Percentiles rank a stretch among this genome's conserved stretches.
These are phyloP conservation scores for Hydrozoanthus tunicans DNA, from an alignment of 64 coral and sea anemone species.

Conservation along the genomic window DNA sequence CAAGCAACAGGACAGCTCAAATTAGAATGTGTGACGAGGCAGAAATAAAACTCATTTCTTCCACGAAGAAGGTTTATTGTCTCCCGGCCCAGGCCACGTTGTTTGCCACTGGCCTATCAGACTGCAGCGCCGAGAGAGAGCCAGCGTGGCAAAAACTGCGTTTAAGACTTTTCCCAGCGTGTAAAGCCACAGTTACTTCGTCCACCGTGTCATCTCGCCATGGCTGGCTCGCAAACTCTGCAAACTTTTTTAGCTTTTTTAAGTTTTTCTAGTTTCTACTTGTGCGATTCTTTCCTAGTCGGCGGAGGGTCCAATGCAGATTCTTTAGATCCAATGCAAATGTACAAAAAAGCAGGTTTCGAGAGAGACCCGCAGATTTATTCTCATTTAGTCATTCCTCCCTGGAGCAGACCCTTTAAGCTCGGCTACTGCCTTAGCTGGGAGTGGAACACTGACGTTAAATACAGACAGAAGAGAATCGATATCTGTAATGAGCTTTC, in stretches of 20 bases:
- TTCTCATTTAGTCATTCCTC: constrained; percentile 93
- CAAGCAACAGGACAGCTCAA: constrained; percentile 7
- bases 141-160: constrained; percentile 57
- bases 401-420: constrained; percentile 96
- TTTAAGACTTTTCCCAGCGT: constrained; percentile 31
- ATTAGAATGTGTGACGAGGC: constrained; percentile 50
- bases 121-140: background rate
- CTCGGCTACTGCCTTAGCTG: constrained; percentile 93
- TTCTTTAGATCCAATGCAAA: constrained; percentile 39
- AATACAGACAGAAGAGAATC: constrained; percentile 87
- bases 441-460: constrained; percentile 99
- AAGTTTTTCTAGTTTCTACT: constrained; percentile 44
- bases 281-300: constrained; percentile 48
- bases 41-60: constrained; percentile 49
- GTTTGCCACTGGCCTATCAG: constrained; percentile 27
- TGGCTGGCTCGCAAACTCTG: constrained; percentile 7
- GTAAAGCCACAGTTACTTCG: background rate
- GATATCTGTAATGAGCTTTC: constrained; percentile 90
- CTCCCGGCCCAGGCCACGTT: constrained; percentile 6
- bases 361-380: constrained; percentile 78
- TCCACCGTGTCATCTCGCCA: background rate
- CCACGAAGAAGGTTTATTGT: constrained; percentile 11
- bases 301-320: constrained; percentile 49
- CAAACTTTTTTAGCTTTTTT: constrained; percentile 35
- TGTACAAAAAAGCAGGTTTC: constrained; percentile 72